phyloP scores from a whole-genome alignment of 2,888 invertebrate genomes.

The Synanthedon andrenaeformis region DNA sequence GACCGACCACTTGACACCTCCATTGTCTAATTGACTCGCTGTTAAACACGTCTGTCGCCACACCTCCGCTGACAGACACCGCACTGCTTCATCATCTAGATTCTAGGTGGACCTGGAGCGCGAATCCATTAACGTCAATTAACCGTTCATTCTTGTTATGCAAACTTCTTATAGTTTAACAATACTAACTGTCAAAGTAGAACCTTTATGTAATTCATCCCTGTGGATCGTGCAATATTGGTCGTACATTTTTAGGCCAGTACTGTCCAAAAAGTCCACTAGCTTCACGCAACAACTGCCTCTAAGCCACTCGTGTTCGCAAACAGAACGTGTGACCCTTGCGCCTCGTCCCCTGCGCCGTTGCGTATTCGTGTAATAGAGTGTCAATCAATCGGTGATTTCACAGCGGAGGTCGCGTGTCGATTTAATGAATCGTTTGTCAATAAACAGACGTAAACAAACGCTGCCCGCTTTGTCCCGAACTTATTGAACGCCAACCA shows the following conservation, averaged over 20 bases:
- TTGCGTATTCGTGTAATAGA: slow-evolving; percentile 7
- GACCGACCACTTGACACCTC: slow-evolving; percentile 27
- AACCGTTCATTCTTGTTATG: slow-evolving; percentile 7
- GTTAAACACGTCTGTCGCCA: too few species aligned
- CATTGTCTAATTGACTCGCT: slow-evolving; percentile 22
- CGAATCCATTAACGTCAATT: too few species aligned
- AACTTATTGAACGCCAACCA: slow-evolving; percentile 6
- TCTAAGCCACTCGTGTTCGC: too few species aligned
- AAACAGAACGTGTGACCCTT: not conserved
- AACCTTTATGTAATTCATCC: too few species aligned
- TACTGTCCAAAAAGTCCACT: too few species aligned
- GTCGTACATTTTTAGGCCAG: too few species aligned
- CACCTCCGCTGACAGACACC: too few species aligned
- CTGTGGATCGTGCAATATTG: too few species aligned
- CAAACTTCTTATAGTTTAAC: slow-evolving; percentile 1
- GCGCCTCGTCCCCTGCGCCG: not conserved
- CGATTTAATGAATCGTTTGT: slow-evolving; percentile 40
- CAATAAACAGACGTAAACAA: slow-evolving; percentile 24
- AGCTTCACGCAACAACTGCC: too few species aligned
- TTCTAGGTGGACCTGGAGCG: too few species aligned
- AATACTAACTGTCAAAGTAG: too few species aligned
- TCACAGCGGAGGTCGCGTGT: slow-evolving; percentile 38
- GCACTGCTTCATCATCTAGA: too few species aligned
- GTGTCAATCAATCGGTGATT: slow-evolving; percentile 14
- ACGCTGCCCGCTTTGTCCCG: slow-evolving; percentile 12